phyloP scores from a whole-genome alignment of 1,140 invertebrate genomes.

The Agraylea sexmaculata region DNA sequence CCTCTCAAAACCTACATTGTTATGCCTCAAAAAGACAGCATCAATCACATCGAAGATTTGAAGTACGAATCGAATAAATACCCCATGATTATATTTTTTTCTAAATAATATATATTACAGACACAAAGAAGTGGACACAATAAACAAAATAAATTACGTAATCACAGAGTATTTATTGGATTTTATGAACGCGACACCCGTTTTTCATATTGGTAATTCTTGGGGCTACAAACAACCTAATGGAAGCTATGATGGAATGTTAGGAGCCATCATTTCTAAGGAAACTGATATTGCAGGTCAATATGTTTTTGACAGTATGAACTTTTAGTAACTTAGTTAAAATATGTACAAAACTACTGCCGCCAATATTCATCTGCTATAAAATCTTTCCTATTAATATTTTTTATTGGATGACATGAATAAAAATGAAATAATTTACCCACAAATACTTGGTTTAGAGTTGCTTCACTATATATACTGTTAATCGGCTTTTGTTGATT shows the following conservation, averaged over 20 bases:
- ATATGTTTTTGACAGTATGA: too few relatives aligned
- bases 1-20: too few relatives aligned
- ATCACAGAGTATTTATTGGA: slow-evolving; percentile 42
- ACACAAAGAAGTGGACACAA: slow-evolving; percentile 45
- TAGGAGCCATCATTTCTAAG: slow-evolving; percentile 19
- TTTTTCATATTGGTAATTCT: slow-evolving; percentile 34
- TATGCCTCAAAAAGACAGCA: slow-evolving; percentile 44
- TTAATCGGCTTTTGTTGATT: too few relatives aligned
- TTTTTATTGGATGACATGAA: too few relatives aligned
- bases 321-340: too few relatives aligned
- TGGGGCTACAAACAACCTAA: slow-evolving; percentile 29
- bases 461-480: too few relatives aligned
- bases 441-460: too few relatives aligned
- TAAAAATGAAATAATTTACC: too few relatives aligned
- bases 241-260: slow-evolving; percentile 33
- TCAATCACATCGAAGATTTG: slow-evolving; percentile 47
- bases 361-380: too few relatives aligned
- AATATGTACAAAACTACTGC: too few relatives aligned
- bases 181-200: slow-evolving; percentile 44
- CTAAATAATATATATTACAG: slow-evolving; percentile 24
- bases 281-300: slow-evolving; percentile 22
- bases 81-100: background rate
- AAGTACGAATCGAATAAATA: too few relatives aligned
- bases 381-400: too few relatives aligned
- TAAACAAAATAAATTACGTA: slow-evolving; percentile 50